These are phyloP conservation scores for Napeogenes inachia DNA, from an alignment of 2,888 invertebrate species.

Conservation along the genomic window DNA sequence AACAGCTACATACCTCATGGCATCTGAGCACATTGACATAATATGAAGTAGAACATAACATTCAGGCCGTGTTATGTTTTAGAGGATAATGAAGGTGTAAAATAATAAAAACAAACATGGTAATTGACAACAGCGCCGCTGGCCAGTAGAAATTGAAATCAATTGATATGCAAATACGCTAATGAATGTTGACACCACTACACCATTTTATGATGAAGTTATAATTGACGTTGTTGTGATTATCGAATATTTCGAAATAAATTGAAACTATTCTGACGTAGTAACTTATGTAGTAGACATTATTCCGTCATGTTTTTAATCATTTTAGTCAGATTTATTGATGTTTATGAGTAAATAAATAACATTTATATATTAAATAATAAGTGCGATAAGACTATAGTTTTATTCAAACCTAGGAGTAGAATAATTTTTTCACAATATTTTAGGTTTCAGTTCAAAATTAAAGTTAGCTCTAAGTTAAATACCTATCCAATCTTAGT, in stretches of 20 bases:
- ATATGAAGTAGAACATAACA: constrained; percentile 60
- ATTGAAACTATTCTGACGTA: not conserved
- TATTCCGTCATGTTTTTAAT: no score
- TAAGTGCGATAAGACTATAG: no score
- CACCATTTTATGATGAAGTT: constrained; percentile 27
- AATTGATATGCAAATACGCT: constrained; percentile 30
- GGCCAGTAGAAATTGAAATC: constrained; percentile 25
- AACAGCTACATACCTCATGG: constrained; percentile 40
- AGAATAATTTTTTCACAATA: no score
- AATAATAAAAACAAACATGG: constrained; percentile 38
- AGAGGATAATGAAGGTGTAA: constrained; percentile 45
- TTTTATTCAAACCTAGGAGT: no score
- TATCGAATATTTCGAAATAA: constrained; percentile 4
- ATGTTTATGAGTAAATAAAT: no score
- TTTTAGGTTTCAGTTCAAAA: no score
- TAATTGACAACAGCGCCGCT: constrained; percentile 27
- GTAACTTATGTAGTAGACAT: no score
- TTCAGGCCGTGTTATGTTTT: constrained; percentile 42
- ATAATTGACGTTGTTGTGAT: constrained; percentile 24
- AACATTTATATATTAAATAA: no score
- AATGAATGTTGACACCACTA: constrained; percentile 29
- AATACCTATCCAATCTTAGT: no score
- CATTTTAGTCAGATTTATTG: no score
- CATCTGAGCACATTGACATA: constrained; percentile 46
- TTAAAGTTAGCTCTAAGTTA: no score